phyloP scores from a whole-genome alignment of 2,888 invertebrate genomes.

The Idaea biselata region DNA sequence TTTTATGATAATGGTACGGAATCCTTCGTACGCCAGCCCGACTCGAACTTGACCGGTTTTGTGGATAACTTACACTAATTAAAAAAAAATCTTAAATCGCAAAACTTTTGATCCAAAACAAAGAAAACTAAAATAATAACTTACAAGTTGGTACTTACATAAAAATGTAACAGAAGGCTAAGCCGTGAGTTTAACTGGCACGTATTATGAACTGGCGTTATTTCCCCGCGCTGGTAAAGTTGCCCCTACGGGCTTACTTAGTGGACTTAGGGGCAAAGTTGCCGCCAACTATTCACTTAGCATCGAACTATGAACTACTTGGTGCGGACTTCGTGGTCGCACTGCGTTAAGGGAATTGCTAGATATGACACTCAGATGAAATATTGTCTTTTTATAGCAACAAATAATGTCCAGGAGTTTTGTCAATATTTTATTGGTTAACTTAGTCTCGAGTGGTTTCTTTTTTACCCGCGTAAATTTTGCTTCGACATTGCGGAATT shows the following conservation, averaged over 20 bases:
- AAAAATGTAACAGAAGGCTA: neutral
- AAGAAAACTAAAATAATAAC: too few species aligned
- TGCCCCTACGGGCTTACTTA: slow-evolving; percentile 43
- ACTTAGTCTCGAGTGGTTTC: too few species aligned
- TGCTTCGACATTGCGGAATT: neutral
- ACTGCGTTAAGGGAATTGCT: slow-evolving; percentile 2
- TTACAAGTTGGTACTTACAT: neutral
- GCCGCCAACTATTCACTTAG: slow-evolving; percentile 52
- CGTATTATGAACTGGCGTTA: slow-evolving; percentile 31
- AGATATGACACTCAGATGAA: neutral
- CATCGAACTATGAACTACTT: slow-evolving; percentile 39
- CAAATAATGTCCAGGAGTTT: neutral
- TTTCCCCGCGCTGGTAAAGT: slow-evolving; percentile 20
- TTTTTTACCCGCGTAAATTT: too few species aligned
- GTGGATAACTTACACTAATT: too few species aligned
- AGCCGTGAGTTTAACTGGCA: slow-evolving; percentile 28
- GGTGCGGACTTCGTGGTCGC: slow-evolving; percentile 29
- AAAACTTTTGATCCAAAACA: too few species aligned
- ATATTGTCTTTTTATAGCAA: slow-evolving; percentile 1
- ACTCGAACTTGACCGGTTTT: too few species aligned
- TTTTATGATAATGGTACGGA: too few species aligned
- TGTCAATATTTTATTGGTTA: too few species aligned
- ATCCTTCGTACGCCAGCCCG: too few species aligned
- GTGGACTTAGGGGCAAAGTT: slow-evolving; percentile 42
- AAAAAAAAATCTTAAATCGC: too few species aligned